Evolutionary conservation across 2,797 vertebrate genomes (phyloP), one percentile per base, ranked within the genome.

Genomic region (Phoxinus dragarum): DNA sequence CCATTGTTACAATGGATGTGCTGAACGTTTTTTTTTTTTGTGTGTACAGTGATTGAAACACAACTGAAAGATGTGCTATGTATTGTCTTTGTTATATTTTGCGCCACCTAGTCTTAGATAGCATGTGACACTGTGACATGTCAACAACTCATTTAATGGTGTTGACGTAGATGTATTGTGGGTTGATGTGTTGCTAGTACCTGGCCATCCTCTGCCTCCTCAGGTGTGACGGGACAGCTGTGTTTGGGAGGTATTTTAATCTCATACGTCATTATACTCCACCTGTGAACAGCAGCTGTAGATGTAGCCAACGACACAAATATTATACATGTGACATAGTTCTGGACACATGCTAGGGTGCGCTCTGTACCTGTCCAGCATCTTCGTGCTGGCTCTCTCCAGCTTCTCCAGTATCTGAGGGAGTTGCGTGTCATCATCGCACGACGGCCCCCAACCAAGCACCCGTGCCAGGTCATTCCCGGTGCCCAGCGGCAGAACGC

Each of bases 241-340:
- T 96, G 93, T 92, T 98, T 98, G 85, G 96, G 92, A 80, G 97
- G 97, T 92, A 99, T 95, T 95, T 98, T 99, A 87, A 99, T 96
- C 94, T 99, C 98, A 87, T 99, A 98, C 3, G 98, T 98, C 98
- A 99, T 99, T 94, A 99, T 99, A 94, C 98, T 99, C 98, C 98
- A 99, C 91, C 98, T 97, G 88, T 89, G 92, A 90, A 87, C 85
- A 92, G 82, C 31, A 88, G 87, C 27, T 84, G 84, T 36, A 73
- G 16, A 23, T 67, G 71, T 74, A 86, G 47, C 31, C 47, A 73
- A 42, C 23, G 8, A 47, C 64, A 77, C 27, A 17, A 49, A 64
- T 64, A 80, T 47, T 73, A 79, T 80, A 78, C 5, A 31, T 19
- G 68, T 42, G 54, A 86, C 84, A 74, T 73, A 27, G 10, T 17